phyloP scores from a whole-genome alignment of 92 coral and sea anemone species.

The Zoanthus solanderi region DNA sequence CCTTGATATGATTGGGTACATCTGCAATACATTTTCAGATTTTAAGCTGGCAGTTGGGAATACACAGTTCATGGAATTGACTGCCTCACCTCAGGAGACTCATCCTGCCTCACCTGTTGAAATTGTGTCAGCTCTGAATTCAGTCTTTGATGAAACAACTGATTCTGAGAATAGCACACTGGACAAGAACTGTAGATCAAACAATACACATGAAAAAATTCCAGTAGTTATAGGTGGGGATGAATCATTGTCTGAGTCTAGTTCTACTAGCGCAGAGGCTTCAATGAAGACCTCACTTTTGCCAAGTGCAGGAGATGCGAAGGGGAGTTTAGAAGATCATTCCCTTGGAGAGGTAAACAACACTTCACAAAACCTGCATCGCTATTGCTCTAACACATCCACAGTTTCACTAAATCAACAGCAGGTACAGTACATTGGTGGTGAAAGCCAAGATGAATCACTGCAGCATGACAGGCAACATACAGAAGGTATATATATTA shows the following conservation, averaged over 20 bases:
- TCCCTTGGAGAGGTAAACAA: no score
- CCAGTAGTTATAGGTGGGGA: neutral
- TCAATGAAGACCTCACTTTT: no score
- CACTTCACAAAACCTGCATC: no score
- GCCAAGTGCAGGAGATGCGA: no score
- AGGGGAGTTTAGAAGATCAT: no score
- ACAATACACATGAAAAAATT: neutral
- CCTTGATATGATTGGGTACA: conserved; percentile 3
- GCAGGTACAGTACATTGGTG: no score
- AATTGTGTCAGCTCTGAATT: conserved; percentile 33
- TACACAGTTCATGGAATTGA: neutral
- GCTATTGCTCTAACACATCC: no score
- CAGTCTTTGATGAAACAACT: neutral
- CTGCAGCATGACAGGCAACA: no score
- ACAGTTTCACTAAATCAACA: no score
- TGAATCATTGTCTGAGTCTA: neutral
- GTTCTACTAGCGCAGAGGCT: no score
- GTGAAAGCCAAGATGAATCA: no score
- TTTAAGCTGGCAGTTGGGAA: neutral
- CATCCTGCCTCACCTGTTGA: conserved; percentile 9
- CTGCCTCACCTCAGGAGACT: conserved; percentile 14
- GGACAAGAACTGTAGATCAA: neutral
- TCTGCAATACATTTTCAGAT: conserved; percentile 18
- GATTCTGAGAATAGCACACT: neutral
- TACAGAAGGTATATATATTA: no score